Conservation (phyloP, 2,113 vertebrate genomes). For the Ciconia stormi region DNA sequence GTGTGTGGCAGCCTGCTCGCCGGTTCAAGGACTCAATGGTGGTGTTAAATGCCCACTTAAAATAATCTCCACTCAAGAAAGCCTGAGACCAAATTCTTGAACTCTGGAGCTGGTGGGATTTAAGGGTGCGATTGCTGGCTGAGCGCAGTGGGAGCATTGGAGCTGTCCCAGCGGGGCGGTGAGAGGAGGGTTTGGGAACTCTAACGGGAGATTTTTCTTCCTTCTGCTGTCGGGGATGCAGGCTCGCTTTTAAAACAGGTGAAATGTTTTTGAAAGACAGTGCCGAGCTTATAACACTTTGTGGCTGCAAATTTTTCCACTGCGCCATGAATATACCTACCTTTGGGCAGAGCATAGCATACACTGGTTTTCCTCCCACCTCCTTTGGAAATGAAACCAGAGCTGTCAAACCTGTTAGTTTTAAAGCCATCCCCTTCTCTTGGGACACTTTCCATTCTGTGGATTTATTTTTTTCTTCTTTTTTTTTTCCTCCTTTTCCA, state of each 20-base stretch:
- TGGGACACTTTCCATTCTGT: background rate
- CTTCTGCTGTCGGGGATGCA: background rate
- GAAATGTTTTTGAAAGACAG: background rate
- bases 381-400: background rate
- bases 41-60: background rate
- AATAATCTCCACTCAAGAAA: background rate
- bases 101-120: background rate
- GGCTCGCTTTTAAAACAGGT: background rate
- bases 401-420: background rate
- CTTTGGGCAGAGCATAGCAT: background rate
- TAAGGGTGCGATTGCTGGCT: background rate
- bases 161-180: background rate
- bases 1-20: accelerated
- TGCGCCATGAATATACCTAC: background rate
- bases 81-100: background rate
- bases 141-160: background rate
- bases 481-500: background rate
- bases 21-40: background rate
- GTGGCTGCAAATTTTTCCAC: background rate
- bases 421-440: background rate
- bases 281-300: background rate
- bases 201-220: background rate
- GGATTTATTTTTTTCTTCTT: background rate
- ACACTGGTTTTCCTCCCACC: background rate
- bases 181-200: background rate